A percentile compares a stretch with the other conserved stretches of the same genome.
Conservation (phyloP, 1,140 invertebrate genomes). For the Phymastichus coffea region DNA sequence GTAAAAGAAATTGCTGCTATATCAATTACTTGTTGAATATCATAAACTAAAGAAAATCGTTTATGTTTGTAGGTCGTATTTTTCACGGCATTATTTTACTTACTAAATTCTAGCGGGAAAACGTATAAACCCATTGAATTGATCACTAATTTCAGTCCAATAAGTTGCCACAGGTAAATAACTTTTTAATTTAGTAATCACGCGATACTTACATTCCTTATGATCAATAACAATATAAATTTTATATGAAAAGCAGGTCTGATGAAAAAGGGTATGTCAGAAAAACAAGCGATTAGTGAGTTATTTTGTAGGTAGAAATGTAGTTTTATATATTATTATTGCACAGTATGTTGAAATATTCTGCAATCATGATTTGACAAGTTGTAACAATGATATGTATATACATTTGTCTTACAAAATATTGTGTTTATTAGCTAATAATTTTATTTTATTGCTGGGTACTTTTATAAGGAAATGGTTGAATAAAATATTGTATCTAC, state of each 20-base stretch:
- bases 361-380: too few species aligned
- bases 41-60: not conserved
- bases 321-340: conserved; percentile 8
- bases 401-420: not conserved
- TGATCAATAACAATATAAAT: conserved; percentile 2
- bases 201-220: conserved; percentile 14
- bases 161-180: conserved; percentile 54
- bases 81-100: conserved; percentile 93
- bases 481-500: not conserved
- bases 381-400: not conserved
- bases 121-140: conserved; percentile 91
- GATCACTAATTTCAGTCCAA: conserved; percentile 72
- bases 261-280: conserved; percentile 39
- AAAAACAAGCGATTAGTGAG: too few species aligned
- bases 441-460: not conserved
- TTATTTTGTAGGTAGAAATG: not conserved
- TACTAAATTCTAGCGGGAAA: conserved; percentile 84
- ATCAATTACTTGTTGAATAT: conserved; percentile 18
- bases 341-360: not conserved
- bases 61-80: conserved; percentile 79
- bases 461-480: not conserved
- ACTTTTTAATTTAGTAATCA: conserved; percentile 1
- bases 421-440: not conserved
- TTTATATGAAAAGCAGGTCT: conserved; percentile 31
- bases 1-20: conserved; percentile 62